Conservation (phyloP, 2,113 vertebrate genomes). For the Ailurus styani region DNA sequence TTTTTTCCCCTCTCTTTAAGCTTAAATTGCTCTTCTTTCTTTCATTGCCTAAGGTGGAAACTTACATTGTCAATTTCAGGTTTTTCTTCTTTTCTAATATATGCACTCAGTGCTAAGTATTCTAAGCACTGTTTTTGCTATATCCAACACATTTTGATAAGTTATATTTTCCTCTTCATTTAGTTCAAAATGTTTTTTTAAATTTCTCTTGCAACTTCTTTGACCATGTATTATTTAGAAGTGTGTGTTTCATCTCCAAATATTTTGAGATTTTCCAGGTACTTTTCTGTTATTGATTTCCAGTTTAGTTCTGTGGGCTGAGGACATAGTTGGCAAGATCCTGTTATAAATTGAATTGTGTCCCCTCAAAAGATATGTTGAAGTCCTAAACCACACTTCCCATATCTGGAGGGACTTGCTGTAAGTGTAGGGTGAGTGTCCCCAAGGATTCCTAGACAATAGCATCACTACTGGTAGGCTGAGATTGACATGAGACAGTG, state of each 20-base stretch:
- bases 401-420: not conserved
- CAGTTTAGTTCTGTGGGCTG: not conserved
- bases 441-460: not conserved
- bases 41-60: not conserved
- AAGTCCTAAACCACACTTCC: not conserved
- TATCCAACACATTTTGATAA: not conserved
- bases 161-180: slow-evolving; percentile 1
- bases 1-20: not conserved
- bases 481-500: not conserved
- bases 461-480: not conserved
- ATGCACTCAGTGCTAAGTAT: not conserved
- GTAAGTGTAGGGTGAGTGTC: not conserved
- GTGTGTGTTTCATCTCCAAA: not conserved
- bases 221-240: not conserved
- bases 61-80: not conserved
- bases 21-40: not conserved
- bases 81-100: not conserved
- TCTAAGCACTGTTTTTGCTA: not conserved
- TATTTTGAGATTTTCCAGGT: not conserved
- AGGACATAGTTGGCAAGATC: not conserved
- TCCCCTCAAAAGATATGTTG: not conserved
- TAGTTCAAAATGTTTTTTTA: not conserved
- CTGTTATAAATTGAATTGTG: not conserved
- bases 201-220: not conserved
- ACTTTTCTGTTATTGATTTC: not conserved